Evolutionary conservation across 2,888 invertebrate genomes (phyloP), one percentile per base, ranked within the genome.

Genomic region (Augiades crinisus): DNA sequence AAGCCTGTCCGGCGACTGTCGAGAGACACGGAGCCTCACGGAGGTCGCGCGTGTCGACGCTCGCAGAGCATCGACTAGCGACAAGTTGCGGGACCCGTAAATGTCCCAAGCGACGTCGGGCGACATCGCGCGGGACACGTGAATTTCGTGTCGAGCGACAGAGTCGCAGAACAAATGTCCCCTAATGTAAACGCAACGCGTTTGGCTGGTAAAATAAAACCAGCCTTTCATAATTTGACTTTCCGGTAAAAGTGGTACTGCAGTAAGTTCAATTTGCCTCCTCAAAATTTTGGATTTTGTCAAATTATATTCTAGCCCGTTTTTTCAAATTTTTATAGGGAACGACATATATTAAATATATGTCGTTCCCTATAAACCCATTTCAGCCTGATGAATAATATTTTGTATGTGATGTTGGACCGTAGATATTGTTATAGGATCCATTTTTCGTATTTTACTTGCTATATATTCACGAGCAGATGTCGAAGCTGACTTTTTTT

Each of bases 331-430:
- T n/a, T n/a, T n/a, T n/a, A n/a, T n/a, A n/a, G n/a, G n/a, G n/a
- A n/a, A n/a, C n/a, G n/a, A n/a, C n/a, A n/a, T n/a, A n/a, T n/a
- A n/a, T n/a, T n/a, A n/a, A n/a, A n/a, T n/a, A n/a, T n/a, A n/a
- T n/a, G n/a, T n/a, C n/a, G n/a, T n/a, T n/a, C n/a, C n/a, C n/a
- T 31, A 31, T 12, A 31, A 12, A 12, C 37, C 37, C 37, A 37
- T 37, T 37, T 37, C 37, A 19, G 37, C 37, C 21, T 37, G 37
- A 54, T 58, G 57, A 45, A 60, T 51, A 54, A 57, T 59, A 59
- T 59, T 60, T 47, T 59, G 57, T 51, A 59, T 57, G 49, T 59
- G 58, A 58, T 60, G 56, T 55, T 61, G 58, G 55, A 59, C 59
- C 52, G 61, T 55, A 56, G 47, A 55, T 55, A 57, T 60, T 46